Conservation (phyloP, 2,797 vertebrate genomes). For the Enteromius mattozi region DNA sequence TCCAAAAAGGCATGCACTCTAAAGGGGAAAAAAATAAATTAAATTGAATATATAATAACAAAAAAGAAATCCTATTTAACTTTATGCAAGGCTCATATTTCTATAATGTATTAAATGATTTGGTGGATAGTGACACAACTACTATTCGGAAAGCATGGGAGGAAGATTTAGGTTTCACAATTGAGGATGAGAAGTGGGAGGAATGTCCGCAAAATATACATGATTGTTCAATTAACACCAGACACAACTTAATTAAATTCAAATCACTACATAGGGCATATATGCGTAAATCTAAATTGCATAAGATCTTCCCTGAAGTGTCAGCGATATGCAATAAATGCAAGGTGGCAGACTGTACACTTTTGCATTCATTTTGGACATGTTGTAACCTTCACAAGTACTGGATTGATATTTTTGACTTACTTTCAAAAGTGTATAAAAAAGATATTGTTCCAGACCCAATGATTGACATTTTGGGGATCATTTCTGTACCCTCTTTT, state of each 20-base stretch:
- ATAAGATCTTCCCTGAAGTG: not conserved
- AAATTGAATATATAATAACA: not conserved
- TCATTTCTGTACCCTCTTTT: not conserved
- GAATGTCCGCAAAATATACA: not conserved
- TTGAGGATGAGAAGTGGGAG: not conserved
- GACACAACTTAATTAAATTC: not conserved
- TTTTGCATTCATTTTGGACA: not conserved
- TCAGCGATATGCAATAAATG: not conserved
- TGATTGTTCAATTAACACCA: not conserved
- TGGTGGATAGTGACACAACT: not conserved
- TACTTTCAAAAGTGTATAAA: not conserved
- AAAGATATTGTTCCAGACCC: not conserved
- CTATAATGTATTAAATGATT: not conserved
- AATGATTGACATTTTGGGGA: not conserved
- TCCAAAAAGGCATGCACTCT: slow-evolving; percentile 97
- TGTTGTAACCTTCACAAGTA: not conserved
- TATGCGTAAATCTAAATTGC: not conserved
- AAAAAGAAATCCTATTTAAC: not conserved
- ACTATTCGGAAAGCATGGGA: not conserved
- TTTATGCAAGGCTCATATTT: not conserved
- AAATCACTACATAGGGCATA: not conserved
- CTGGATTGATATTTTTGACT: not conserved
- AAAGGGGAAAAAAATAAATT: not conserved
- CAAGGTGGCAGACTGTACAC: not conserved
- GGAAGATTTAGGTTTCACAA: not conserved